Evolutionary conservation across 2,888 invertebrate species (phyloP), one percentile per base, ranked within the genome.

Genomic region (Sarcophaga subvicina): DNA sequence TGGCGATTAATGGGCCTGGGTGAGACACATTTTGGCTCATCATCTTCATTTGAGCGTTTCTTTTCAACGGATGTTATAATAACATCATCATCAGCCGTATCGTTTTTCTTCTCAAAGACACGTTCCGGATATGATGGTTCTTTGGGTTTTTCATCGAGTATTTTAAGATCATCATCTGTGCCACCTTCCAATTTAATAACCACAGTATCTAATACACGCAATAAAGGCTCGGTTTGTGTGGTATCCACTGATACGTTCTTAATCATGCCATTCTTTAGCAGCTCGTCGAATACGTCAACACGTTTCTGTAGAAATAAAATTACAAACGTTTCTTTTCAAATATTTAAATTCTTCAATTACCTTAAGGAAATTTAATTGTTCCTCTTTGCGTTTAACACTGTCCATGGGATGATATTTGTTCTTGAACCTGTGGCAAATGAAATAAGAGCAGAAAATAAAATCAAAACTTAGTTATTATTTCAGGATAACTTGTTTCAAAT

Each of bases 371-470:
- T 94, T 94, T 80, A 96, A 94, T 90, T 98, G 97, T 91, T 99
- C 98, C 22, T 97, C 97, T 93, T 97, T 98, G 81, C 98, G 95
- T 93, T 97, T 98, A 54, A 97, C 95, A 77, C 98, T 98, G 92
- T 99, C 99, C 93, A 98, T 98, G 4, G 99, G 99, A 93, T 99
- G 99, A 92, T 99, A 99, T 94, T 99, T 99, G 90, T 97, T 96
- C 94, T 99, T 98, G 95, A 99, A 99, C 99, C 99, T 99, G 94
- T 54, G 12, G 3, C 78, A 76, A 85, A 47, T 67, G 63, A 79
- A 80, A 73, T 63, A 17, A 81, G 54, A 71, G 63, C 37, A 70
- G 70, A 73, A 69, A 54, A 49, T 73, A 17, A 25, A 78, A 80
- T 20, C 66, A 3, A 79, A 47, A 67, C 49, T 83, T 78, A 73